A percentile compares a stretch with the other conserved stretches of the same genome.
Evolutionary conservation across 2,113 vertebrate genomes (phyloP).

Genomic region (Stegostoma tigrinum): DNA sequence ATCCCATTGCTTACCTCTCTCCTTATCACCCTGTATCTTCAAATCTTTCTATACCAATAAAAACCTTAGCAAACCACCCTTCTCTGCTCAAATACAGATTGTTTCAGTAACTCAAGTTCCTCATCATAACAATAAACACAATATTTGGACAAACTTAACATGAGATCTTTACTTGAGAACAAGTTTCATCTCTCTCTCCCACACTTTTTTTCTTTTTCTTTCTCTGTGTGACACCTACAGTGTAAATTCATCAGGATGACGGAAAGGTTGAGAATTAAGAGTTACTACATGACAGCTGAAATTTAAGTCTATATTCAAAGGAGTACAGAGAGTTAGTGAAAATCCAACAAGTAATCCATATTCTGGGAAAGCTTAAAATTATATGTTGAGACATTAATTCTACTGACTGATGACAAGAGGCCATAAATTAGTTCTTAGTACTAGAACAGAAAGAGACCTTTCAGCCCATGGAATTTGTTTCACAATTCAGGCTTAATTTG

Average conservation of each 20-base stretch:
- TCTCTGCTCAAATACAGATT: background rate
- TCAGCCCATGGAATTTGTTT: background rate
- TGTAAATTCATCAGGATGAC: background rate
- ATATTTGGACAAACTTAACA: background rate
- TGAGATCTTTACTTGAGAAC: background rate
- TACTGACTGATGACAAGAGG: background rate
- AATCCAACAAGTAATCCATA: background rate
- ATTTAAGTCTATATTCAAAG: background rate
- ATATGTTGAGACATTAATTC: background rate
- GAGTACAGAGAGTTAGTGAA: background rate
- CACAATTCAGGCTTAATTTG: background rate
- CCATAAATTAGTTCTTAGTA: background rate
- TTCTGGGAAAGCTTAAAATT: background rate
- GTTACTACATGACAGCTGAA: background rate
- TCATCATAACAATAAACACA: background rate
- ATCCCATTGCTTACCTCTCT: background rate
- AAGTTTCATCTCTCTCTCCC: background rate
- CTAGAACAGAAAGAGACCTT: background rate
- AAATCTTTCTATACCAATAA: background rate
- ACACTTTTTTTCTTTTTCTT: background rate
- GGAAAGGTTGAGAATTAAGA: background rate
- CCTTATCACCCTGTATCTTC: background rate
- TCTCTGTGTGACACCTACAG: background rate
- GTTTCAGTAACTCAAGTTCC: background rate
- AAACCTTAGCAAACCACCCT: background rate